These are phyloP conservation scores for Intellagama lesueurii DNA, from an alignment of 2,797 vertebrate species.

Conservation along the genomic window DNA sequence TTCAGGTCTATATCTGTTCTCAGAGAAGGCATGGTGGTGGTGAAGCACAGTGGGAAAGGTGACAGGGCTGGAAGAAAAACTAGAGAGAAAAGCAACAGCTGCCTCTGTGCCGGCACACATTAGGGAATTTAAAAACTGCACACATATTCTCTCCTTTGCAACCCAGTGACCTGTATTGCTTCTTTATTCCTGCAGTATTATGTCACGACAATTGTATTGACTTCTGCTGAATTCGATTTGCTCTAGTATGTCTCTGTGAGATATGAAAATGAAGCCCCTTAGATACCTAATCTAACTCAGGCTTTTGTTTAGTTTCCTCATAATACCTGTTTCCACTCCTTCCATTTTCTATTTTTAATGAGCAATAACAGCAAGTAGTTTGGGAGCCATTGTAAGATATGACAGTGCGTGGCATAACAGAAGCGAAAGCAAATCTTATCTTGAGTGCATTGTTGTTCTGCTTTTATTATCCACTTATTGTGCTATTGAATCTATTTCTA, in stretches of 20 bases:
- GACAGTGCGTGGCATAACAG: background rate
- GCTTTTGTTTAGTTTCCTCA: background rate
- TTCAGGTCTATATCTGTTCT: background rate
- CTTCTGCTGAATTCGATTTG: background rate
- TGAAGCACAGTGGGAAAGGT: too few relatives aligned
- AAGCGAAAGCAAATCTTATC: conserved; percentile 7
- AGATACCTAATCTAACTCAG: background rate
- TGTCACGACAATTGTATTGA: background rate
- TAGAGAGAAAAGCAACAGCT: background rate
- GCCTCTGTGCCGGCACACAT: background rate
- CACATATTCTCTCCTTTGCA: background rate
- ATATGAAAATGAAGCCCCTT: background rate
- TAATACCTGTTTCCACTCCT: background rate
- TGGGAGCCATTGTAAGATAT: background rate
- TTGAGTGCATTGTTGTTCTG: conserved; percentile 1
- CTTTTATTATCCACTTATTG: conserved; percentile 18
- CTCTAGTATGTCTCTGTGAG: background rate
- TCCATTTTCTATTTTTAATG: conserved; percentile 3
- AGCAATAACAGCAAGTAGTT: background rate
- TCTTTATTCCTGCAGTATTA: background rate
- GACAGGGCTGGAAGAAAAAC: background rate
- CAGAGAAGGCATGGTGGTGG: too few relatives aligned
- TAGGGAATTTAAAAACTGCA: background rate
- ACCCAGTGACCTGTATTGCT: background rate
- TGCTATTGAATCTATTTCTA: background rate